A percentile compares a stretch with the other conserved stretches of the same genome.
phyloP scores from a whole-genome alignment of 37 sponge, comb jelly and placozoan genomes.

The Beroe forskalii region DNA sequence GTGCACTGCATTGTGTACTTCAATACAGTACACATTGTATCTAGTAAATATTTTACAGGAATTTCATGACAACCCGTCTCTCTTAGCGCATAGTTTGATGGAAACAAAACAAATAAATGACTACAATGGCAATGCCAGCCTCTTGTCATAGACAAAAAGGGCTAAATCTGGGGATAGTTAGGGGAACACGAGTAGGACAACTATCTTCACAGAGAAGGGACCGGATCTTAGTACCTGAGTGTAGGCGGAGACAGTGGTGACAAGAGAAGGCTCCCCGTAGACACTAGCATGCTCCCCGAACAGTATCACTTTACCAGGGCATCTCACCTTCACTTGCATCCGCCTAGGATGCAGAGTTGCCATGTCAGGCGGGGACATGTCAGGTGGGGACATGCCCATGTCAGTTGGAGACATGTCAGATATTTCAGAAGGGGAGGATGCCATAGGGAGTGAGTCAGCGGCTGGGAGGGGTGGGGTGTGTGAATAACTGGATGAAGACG shows the following conservation, averaged over 20 bases:
- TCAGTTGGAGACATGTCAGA: background rate
- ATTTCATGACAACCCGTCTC: too few relatives aligned
- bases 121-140: too few relatives aligned
- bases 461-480: background rate
- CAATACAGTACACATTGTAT: too few relatives aligned
- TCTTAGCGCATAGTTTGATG: too few relatives aligned
- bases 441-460: background rate
- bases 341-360: background rate
- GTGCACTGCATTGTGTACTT: background rate
- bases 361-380: background rate
- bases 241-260: slow-evolving; percentile 42
- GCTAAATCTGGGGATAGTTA: too few relatives aligned
- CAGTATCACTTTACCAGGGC: slow-evolving; percentile 59
- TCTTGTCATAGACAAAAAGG: too few relatives aligned
- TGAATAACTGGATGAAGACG: too few relatives aligned
- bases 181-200: too few relatives aligned
- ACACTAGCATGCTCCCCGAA: slow-evolving; percentile 62
- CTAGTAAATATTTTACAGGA: too few relatives aligned
- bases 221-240: slow-evolving; percentile 53
- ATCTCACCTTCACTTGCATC: slow-evolving; percentile 49
- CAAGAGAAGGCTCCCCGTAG: slow-evolving; percentile 48
- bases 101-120: too few relatives aligned
- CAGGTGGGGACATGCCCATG: background rate
- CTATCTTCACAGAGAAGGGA: too few relatives aligned
- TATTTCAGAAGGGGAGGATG: background rate